Evolutionary conservation across 2,888 invertebrate genomes (phyloP), one percentile per base, ranked within the genome.

Genomic region (Spilosoma lubricipeda): DNA sequence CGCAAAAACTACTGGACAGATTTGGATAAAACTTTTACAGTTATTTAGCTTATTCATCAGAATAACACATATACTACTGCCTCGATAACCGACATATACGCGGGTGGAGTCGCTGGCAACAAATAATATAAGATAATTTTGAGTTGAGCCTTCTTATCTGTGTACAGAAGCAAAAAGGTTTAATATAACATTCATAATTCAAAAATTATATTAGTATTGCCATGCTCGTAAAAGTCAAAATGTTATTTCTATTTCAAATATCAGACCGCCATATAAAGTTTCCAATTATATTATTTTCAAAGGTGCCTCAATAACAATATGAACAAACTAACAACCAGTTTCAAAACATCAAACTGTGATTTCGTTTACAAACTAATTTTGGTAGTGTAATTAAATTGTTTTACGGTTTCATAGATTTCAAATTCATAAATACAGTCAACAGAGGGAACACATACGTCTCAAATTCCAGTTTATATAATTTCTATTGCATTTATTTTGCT

Each of bases 351-450:
- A 79, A 80, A 80, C 74, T 71, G 79, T 80, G 82, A 85, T 86
- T 82, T 82, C 74, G 77, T 79, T 73, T 73, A 76, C 75, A 72
- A 82, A 86, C 82, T 81, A 82, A 86, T 86, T 85, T 84, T 42
- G 36, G n/a, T 80, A 79, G 77, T 75, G 36, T 76, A 83, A 83
- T 85, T 80, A 83, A 86, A 82, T 83, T 84, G 75, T 77, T 81
- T 67, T 82, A 84, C 81, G 76, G 79, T 75, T 67, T 72, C 67
- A 75, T 72, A 75, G 77, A 80, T 82, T 76, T 73, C 56, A 33
- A 56, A 56, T 73, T 27, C 45, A 67, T 23, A 56, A 56, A 56
- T n/a, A 56, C 52, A 56, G 52, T 56, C 11, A 11, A 52, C 52
- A n/a, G n/a, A 56, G 23, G 2, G 23, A 23, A 52, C 9, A 52